A percentile compares a stretch with the other conserved stretches of the same genome.
Conservation (phyloP, 2,888 invertebrate species). For the Polydesmus complanatus region DNA sequence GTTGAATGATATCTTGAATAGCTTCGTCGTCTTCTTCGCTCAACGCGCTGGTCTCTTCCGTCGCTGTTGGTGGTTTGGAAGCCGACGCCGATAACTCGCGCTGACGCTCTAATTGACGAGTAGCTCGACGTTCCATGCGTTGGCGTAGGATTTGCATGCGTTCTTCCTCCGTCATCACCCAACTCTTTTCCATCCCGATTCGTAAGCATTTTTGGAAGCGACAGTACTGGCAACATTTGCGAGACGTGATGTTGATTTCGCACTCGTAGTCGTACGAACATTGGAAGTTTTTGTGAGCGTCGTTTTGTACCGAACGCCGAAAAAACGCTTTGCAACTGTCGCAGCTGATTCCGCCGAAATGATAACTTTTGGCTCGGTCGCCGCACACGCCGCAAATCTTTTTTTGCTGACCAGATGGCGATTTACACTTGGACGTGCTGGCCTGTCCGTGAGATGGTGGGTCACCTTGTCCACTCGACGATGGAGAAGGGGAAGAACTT, state of each 20-base stretch:
- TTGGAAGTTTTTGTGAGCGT: slow-evolving; percentile 23
- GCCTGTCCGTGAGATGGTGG: neutral
- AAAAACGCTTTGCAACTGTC: slow-evolving; percentile 25
- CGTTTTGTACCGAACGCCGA: slow-evolving; percentile 24
- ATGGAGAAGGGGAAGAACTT: neutral
- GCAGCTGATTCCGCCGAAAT: slow-evolving; percentile 24
- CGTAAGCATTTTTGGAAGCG: slow-evolving; percentile 23
- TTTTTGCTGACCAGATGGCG: neutral
- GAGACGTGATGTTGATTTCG: slow-evolving; percentile 23
- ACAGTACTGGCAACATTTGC: slow-evolving; percentile 25
- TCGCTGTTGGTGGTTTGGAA: neutral
- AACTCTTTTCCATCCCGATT: slow-evolving; percentile 25
- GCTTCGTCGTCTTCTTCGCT: neutral
- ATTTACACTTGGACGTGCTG: neutral
- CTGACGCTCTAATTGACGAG: neutral
- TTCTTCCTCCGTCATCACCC: slow-evolving; percentile 24
- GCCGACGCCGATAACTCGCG: neutral
- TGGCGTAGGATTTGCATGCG: slow-evolving; percentile 7
- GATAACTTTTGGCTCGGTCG: slow-evolving; percentile 24
- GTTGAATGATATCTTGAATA: slow-evolving; percentile 12
- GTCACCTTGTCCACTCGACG: neutral
- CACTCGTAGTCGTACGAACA: slow-evolving; percentile 23
- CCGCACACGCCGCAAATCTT: slow-evolving; percentile 24
- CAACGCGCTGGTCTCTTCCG: neutral
- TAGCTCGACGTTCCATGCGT: slow-evolving; percentile 3